A percentile compares a stretch with the other conserved stretches of the same genome.
Conservation (phyloP, 2,797 vertebrate species). For the Hoplostethus atlanticus region DNA sequence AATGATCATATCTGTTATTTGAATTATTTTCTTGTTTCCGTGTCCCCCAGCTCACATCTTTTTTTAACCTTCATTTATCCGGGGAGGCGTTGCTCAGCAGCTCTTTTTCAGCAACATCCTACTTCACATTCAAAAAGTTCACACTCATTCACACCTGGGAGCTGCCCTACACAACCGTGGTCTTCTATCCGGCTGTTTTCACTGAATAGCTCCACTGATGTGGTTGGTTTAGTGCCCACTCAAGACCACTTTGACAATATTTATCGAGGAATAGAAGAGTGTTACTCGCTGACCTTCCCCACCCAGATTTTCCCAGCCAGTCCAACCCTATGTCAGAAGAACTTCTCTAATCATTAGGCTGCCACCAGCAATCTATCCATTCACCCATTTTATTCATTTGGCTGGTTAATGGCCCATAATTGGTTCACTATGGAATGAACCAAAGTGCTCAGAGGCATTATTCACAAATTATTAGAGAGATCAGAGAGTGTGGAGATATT, state of each 20-base stretch:
- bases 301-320: slow-evolving; percentile 26
- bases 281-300: slow-evolving; percentile 35
- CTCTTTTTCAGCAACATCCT: slow-evolving; percentile 8
- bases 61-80: slow-evolving; percentile 17
- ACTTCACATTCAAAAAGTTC: slow-evolving; percentile 55
- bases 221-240: slow-evolving; percentile 22
- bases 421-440: slow-evolving; percentile 66
- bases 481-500: slow-evolving; percentile 66
- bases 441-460: slow-evolving; percentile 68
- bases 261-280: not conserved
- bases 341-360: slow-evolving; percentile 59
- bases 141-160: slow-evolving; percentile 24
- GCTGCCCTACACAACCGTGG: slow-evolving; percentile 44
- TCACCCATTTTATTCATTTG: slow-evolving; percentile 47
- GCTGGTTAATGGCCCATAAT: slow-evolving; percentile 73
- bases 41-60: not conserved
- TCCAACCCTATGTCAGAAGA: slow-evolving; percentile 34
- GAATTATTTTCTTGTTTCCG: slow-evolving; percentile 13
- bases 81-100: slow-evolving; percentile 17
- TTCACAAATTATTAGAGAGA: slow-evolving; percentile 65
- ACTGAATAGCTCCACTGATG: slow-evolving; percentile 40
- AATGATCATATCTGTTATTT: not conserved
- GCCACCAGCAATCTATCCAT: slow-evolving; percentile 57
- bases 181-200: slow-evolving; percentile 1
- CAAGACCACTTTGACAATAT: slow-evolving; percentile 9